Base-by-base conservation (phyloP, 2,113 vertebrate genomes). In the Chitala chitala region DNA sequence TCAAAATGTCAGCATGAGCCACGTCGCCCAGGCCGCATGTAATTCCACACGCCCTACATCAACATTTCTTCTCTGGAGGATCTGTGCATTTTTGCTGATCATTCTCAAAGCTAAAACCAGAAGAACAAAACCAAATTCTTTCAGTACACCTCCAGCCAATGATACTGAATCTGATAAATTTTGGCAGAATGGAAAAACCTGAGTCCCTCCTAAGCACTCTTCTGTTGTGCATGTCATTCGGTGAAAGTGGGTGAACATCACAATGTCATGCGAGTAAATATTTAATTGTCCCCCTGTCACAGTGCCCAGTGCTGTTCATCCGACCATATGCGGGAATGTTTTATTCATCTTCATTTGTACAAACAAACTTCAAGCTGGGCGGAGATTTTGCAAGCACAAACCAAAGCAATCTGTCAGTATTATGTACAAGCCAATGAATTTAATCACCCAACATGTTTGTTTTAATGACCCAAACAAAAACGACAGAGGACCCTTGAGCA, bases 181-280 rank as follows among this genome's bases (percentile, higher is more conserved):
- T n/a, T n/a, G n/a, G n/a, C n/a, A n/a, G n/a, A n/a, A n/a, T n/a
- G n/a, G n/a, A n/a, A n/a, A n/a, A n/a, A n/a, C n/a, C n/a, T n/a
- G n/a, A n/a, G n/a, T n/a, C n/a, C n/a, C n/a, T n/a, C n/a, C n/a
- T n/a, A n/a, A n/a, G n/a, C n/a, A n/a, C n/a, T n/a, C n/a, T n/a
- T n/a, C 26, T 44, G 10, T 26, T 24, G 22, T 48, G 64, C n/a
- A 68, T 31, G 50, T 33, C 44, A 24, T 71, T 36, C 1, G 38
- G 33, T 53, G 20, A 64, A 79, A 81, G 71, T 63, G 12, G 74
- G 74, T 79, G 77, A 78, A 54, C 50, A 44, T 74, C 22, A n/a
- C 38, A 61, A 12, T 46, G 38, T 68, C 22, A 24, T 22, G 22
- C 50, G 33, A 58, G 74, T 77, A 75, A 78, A 80, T 84, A 84